Evolutionary conservation across 2,113 vertebrate species (phyloP).

Genomic region (Pyrgilauda ruficollis): DNA sequence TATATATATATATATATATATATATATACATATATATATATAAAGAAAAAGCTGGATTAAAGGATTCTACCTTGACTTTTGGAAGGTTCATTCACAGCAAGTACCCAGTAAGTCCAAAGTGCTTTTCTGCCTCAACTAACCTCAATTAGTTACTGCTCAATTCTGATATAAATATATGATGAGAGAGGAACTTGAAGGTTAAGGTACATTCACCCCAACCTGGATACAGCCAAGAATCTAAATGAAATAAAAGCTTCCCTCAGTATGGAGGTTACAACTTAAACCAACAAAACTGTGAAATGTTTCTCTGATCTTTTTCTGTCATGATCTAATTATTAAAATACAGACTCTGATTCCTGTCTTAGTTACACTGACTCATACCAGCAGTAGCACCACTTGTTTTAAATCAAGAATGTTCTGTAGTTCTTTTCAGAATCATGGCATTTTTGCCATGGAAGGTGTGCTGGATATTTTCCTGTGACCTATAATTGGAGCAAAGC

Average conservation of each 20-base stretch:
- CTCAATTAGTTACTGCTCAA: background rate
- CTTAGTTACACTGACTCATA: background rate
- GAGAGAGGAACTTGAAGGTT: background rate
- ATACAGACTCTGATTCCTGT: background rate
- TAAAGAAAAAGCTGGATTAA: background rate
- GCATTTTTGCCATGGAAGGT: background rate
- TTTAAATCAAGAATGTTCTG: background rate
- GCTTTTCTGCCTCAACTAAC: conserved; percentile 52
- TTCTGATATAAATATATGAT: background rate
- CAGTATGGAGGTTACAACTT: background rate
- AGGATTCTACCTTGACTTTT: conserved; percentile 18
- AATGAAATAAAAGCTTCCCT: background rate
- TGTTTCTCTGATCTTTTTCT: background rate
- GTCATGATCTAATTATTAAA: background rate
- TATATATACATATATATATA: no score
- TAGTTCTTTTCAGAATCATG: background rate
- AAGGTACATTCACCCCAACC: background rate
- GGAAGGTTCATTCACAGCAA: background rate
- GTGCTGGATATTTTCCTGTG: background rate
- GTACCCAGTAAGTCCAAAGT: background rate
- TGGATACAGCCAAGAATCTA: background rate
- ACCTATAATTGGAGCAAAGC: background rate
- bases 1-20: no score
- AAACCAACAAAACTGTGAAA: background rate
- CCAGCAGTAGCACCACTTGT: background rate